Evolutionary conservation across 2,888 invertebrate species (phyloP).

Genomic region (Drosophila robusta): DNA sequence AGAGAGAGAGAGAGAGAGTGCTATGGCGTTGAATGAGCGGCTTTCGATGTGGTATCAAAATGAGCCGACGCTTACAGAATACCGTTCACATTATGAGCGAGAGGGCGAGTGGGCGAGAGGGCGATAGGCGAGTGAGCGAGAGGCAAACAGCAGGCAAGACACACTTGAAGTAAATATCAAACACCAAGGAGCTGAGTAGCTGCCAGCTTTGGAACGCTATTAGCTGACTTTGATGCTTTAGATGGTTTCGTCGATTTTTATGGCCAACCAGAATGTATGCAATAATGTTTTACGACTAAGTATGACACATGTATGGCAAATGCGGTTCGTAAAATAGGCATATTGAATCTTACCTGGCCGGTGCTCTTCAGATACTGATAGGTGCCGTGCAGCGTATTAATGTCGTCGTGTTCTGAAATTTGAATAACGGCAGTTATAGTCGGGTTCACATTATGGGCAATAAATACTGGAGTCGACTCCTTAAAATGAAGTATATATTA

Average conservation of each 20-base stretch:
- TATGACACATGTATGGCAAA: conserved; percentile 51
- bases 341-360: conserved; percentile 86
- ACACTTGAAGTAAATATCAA: conserved; percentile 77
- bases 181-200: conserved; percentile 79
- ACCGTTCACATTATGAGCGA: conserved; percentile 21
- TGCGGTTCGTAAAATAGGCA: conserved; percentile 33
- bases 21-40: conserved; percentile 47
- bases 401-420: conserved; percentile 78
- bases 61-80: conserved; percentile 9
- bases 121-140: conserved; percentile 28
- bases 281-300: conserved; percentile 54
- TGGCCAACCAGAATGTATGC: conserved; percentile 65
- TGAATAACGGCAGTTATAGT: too few species aligned
- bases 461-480: too few species aligned
- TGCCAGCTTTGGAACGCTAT: conserved; percentile 29
- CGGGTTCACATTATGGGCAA: too few species aligned
- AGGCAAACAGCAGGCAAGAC: conserved; percentile 42
- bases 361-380: conserved; percentile 87
- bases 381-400: conserved; percentile 84
- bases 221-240: conserved; percentile 61
- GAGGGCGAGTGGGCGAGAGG: conserved; percentile 31
- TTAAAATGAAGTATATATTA: too few species aligned
- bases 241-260: conserved; percentile 42
- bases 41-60: conserved; percentile 11
- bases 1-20: conserved; percentile 2